These are phyloP conservation scores for Micropoecilia bifurca DNA, from an alignment of 2,797 vertebrate genomes.

Conservation along the genomic window DNA sequence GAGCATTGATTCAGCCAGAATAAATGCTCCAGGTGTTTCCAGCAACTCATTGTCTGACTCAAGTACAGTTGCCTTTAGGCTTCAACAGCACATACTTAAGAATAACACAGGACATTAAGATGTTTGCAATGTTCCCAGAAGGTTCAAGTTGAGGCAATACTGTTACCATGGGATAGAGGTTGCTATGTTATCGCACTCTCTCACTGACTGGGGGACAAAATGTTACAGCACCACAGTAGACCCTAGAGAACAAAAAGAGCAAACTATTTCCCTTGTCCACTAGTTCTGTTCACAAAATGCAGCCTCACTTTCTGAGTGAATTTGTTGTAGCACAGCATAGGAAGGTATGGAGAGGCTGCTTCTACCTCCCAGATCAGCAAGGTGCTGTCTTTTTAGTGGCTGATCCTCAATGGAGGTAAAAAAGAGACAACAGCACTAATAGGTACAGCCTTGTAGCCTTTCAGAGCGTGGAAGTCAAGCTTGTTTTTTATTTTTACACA, in stretches of 20 bases:
- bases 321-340: slow-evolving; percentile 27
- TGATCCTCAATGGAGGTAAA: slow-evolving; percentile 28
- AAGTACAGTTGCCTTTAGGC: neutral
- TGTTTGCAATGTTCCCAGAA: slow-evolving; percentile 12
- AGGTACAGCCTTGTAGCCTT: slow-evolving; percentile 48
- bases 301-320: slow-evolving; percentile 30
- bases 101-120: neutral
- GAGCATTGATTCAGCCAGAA: no score
- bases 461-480: slow-evolving; percentile 30
- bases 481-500: slow-evolving; percentile 35
- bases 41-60: neutral
- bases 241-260: slow-evolving; percentile 29
- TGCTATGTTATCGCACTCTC: slow-evolving; percentile 18
- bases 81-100: neutral
- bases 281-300: slow-evolving; percentile 30
- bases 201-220: slow-evolving; percentile 17
- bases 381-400: slow-evolving; percentile 46
- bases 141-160: slow-evolving; percentile 24
- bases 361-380: slow-evolving; percentile 41
- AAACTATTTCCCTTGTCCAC: slow-evolving; percentile 31
- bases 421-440: slow-evolving; percentile 45
- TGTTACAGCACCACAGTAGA: slow-evolving; percentile 27
- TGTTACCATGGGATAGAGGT: slow-evolving; percentile 15
- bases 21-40: neutral
- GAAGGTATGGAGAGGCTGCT: slow-evolving; percentile 37